Evolutionary conservation across 2,113 vertebrate genomes (phyloP), one percentile per base, ranked within the genome.

Genomic region (Nothobranchius furzeri): DNA sequence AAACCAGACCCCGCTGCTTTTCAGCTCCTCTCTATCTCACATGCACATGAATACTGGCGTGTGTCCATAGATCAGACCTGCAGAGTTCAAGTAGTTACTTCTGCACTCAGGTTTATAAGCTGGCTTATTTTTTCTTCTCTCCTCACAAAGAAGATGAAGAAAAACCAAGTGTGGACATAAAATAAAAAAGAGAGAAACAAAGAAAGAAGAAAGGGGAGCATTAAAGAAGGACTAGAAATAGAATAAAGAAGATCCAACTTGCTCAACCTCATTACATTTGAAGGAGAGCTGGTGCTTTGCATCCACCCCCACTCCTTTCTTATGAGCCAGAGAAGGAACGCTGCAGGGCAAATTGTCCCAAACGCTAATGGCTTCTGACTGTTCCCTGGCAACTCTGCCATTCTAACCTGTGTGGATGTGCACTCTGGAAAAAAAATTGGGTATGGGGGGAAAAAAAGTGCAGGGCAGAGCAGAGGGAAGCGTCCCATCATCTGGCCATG

Each of bases 341-440:
- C 97, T 96, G 94, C 94, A 95, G 97, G 97, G 96, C 96, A 98
- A 98, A 98, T 95, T 96, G 95, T 97, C 95, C 95, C 95, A 95
- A 97, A 96, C 96, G 94, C 95, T 99, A 99, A 99, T 98, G 96
- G 96, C 94, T 98, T 98, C 94, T 99, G 97, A 99, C 97, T 98
- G 96, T 97, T 99, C 95, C 96, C 94, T 98, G 96, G 97, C 97
- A 99, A 98, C 96, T 95, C 95, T 86, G 93, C 95, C 95, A 96
- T 96, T 96, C 95, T 95, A 98, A 98, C 96, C 96, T 98, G 96
- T 93, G 95, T 94, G 90, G 93, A 97, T 95, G 93, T 95, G 92
- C 94, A 94, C 94, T 95, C 94, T 93, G 92, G 69, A 76, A 85
- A 83, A 76, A 86, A 82, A 73, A 69, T 55, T 68, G 78, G 73